Base-by-base conservation (phyloP, 2,797 vertebrate species). In the Podarcis siculus region DNA sequence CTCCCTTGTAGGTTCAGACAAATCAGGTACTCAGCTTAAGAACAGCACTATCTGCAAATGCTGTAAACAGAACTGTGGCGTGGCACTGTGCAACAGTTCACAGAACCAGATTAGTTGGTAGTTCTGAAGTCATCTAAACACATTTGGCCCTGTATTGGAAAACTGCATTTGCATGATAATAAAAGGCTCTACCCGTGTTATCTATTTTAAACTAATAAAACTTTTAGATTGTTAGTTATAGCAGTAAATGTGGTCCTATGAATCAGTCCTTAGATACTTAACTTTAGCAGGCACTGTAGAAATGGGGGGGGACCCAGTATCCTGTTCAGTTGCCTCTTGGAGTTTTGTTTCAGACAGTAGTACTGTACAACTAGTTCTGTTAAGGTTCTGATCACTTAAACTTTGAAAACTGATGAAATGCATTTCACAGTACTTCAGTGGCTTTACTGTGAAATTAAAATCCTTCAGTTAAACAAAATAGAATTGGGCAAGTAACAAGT, bases 401-500 rank as follows among this genome's bases (percentile, higher is more conserved):
- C 58, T 90, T 77, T 91, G n/a, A 90, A 19, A 35, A 42, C 85
- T 12, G 89, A 88, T 79, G 37, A 64, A 64, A 85, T 85, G n/a
- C 45, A 3, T 67, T 58, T 55, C 49, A n/a, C 13, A 73, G 45
- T 25, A 78, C 17, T 58, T 19, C 8, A 72, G 27, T 88, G 25
- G 67, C 7, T 49, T 85, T 7, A 23, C 61, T 19, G 61, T 85
- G 2, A 66, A 72, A 85, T 89, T 85, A 83, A 85, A 89, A 72
- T 92, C 12, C 9, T 76, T 88, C 76, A 90, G 66, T 3, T 89
- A 85, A 89, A 81, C 45, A 37, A 87, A 85, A 61, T 72, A 13
- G 6, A 32, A 32, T 82, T 91, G 45, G 45, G 8, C 83, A 89
- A 79, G 39, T 92, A 89, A 89, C 27, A 85, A 89, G 64, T 87